Evolutionary conservation across 2,888 invertebrate genomes (phyloP), one percentile per base, ranked within the genome.

Genomic region (Nomada hirtipes): DNA sequence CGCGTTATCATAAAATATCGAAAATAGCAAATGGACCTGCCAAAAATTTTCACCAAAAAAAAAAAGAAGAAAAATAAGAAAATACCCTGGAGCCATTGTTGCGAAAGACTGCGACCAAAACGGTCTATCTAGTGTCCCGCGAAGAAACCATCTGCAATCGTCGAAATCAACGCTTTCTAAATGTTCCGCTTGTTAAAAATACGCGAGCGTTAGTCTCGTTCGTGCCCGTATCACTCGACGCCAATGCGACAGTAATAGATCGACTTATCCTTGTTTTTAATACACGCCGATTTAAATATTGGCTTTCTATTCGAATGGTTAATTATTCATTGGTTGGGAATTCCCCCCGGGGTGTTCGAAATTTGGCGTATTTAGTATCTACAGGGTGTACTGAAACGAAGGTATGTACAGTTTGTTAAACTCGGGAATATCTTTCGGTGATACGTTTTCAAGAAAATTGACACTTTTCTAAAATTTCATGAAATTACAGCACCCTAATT

Each of bases 151-250:
- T 53, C 44, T 13, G 59, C 53, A 61, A 64, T 76, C 47, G 70
- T 70, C 53, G 65, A 79, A 79, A 76, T 53, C 60, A 18, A 53
- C 79, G 79, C 79, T 79, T 76, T 79, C 76, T 79, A 79, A 76
- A 79, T 55, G 76, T 65, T 70, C 11, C 70, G 69, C 79, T 79
- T 63, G 63, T 78, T 78, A 64, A 70, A 79, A 79, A 79, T 76
- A 65, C 70, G 65, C 47, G 36, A 76, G 59, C 47, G 53, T 76
- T 74, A 26, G 44, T 29, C 44, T n/a, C 20, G 23, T 23, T 53
- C 15, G 52, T n/a, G 20, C 36, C 23, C 11, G 23, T 53, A 61
- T 73, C 65, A 13, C 4, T 57, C 42, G 36, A 20, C 60, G 52
- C 47, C 60, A 26, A 61, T 26, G 36, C 36, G 26, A 59, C 15